Conservation (phyloP, 1,140 invertebrate species). For the Drosophila sucinea region DNA sequence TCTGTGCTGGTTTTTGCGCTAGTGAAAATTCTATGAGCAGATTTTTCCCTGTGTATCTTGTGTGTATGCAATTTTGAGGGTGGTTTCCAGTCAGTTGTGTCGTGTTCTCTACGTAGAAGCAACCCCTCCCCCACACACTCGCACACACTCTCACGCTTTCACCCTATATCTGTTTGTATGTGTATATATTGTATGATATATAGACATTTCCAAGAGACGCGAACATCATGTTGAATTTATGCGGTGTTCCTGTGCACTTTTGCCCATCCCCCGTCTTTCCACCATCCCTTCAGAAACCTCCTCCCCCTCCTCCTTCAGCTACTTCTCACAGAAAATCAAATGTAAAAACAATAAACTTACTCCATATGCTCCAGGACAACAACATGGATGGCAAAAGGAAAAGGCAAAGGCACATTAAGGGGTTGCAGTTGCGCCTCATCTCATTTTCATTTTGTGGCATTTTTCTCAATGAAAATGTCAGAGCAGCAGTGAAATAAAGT, state of each 20-base stretch:
- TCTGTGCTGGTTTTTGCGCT: constrained; percentile 15
- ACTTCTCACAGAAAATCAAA: constrained; percentile 56
- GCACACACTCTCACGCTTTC: constrained; percentile 8
- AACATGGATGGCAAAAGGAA: background rate
- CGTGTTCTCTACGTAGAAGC: constrained; percentile 22
- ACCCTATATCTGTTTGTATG: constrained; percentile 9
- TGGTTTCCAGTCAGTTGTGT: constrained; percentile 52
- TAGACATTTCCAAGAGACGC: constrained; percentile 74
- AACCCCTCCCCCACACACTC: constrained; percentile 6
- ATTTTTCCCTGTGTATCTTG: constrained; percentile 71
- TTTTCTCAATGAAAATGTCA: constrained; percentile 76
- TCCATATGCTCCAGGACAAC: constrained; percentile 56
- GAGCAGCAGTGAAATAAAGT: constrained; percentile 15
- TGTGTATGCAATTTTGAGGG: constrained; percentile 46
- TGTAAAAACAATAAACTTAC: constrained; percentile 77
- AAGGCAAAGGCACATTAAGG: constrained; percentile 26
- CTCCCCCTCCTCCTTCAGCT: background rate
- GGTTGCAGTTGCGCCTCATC: constrained; percentile 22
- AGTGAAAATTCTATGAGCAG: constrained; percentile 44
- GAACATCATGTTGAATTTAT: constrained; percentile 52
- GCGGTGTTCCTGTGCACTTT: constrained; percentile 69
- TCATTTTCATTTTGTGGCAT: constrained; percentile 58
- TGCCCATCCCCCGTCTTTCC: constrained; percentile 11
- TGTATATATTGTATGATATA: constrained; percentile 57
- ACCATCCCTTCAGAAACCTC: background rate